Evolutionary conservation across 2,797 vertebrate species (phyloP).

Genomic region (Denticeps clupeoides): DNA sequence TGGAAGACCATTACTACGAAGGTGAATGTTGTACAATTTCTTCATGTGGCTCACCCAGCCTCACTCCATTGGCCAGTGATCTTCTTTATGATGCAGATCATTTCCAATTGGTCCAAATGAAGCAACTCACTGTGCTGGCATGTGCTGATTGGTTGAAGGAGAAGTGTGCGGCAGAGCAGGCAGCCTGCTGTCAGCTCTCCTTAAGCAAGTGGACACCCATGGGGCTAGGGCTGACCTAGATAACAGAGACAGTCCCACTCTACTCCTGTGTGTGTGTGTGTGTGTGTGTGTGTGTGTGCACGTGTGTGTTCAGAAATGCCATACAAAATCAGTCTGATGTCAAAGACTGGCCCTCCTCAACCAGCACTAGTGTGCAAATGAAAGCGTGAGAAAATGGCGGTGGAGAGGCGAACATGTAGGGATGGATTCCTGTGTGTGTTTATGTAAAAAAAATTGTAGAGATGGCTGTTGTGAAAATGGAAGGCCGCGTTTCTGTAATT

Average conservation of each 20-base stretch:
- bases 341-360: slow-evolving; percentile 1
- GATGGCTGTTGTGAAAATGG: too few relatives aligned
- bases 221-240: slow-evolving; percentile 58
- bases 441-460: too few relatives aligned
- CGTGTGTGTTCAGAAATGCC: slow-evolving; percentile 15
- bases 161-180: slow-evolving; percentile 31
- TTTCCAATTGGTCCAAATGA: slow-evolving; percentile 32
- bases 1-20: slow-evolving; percentile 93
- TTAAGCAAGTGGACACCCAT: slow-evolving; percentile 49
- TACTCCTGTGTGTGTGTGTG: background rate
- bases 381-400: background rate
- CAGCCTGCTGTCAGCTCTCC: slow-evolving; percentile 58
- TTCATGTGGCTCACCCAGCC: background rate
- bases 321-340: slow-evolving; percentile 23
- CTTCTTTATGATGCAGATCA: background rate
- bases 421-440: too few relatives aligned
- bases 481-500: too few relatives aligned
- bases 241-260: slow-evolving; percentile 39
- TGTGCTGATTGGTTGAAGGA: slow-evolving; percentile 36
- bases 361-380: background rate
- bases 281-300: slow-evolving; percentile 15
- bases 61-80: background rate
- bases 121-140: slow-evolving; percentile 30
- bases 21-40: slow-evolving; percentile 48
- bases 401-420: background rate